Evolutionary conservation across 2,113 vertebrate species (phyloP).

Genomic region (Rostratula benghalensis): DNA sequence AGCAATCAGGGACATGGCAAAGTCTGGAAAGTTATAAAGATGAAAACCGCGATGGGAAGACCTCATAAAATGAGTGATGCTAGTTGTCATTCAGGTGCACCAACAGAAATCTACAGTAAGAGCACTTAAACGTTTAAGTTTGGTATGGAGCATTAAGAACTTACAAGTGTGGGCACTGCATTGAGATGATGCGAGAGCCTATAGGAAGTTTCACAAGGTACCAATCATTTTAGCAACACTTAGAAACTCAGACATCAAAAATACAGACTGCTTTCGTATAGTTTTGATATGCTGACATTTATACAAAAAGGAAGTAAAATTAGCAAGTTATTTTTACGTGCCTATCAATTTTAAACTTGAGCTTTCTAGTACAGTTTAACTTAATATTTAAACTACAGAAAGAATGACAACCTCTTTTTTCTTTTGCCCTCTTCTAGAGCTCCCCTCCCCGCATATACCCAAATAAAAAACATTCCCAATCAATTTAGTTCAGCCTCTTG

Average conservation of each 20-base stretch:
- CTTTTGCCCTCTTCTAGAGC: background rate
- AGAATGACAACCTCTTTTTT: conserved; percentile 17
- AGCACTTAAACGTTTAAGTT: background rate
- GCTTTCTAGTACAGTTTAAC: conserved; percentile 72
- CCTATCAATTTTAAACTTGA: conserved; percentile 27
- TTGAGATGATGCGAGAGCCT: background rate
- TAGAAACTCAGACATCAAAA: conserved; percentile 16
- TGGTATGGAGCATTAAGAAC: background rate
- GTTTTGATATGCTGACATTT: conserved; percentile 37
- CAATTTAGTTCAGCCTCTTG: conserved; percentile 93
- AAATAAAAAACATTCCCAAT: conserved; percentile 68
- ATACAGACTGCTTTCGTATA: background rate
- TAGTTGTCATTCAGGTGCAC: background rate
- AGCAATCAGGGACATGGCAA: background rate
- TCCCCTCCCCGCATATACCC: background rate
- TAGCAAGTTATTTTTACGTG: conserved; percentile 11
- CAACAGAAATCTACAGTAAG: background rate
- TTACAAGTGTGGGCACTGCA: background rate
- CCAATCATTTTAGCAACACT: background rate
- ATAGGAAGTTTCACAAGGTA: background rate
- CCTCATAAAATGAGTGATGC: background rate
- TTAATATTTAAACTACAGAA: conserved; percentile 16
- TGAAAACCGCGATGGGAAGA: background rate
- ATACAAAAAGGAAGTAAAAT: conserved; percentile 9
- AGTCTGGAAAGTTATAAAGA: background rate